These are phyloP conservation scores for Danio choprae DNA, from an alignment of 2,797 vertebrate species.

Conservation along the genomic window DNA sequence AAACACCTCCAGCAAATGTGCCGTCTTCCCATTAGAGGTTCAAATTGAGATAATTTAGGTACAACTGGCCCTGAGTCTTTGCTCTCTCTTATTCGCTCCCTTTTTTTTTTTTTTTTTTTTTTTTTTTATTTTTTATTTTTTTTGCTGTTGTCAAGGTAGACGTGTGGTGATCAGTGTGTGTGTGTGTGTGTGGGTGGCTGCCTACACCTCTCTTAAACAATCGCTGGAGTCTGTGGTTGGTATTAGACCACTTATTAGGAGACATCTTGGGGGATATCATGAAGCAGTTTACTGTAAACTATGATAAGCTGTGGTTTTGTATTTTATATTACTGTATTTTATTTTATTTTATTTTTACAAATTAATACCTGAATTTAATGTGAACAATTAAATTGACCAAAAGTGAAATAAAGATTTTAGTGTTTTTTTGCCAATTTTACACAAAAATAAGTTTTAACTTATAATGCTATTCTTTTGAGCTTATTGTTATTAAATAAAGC, in stretches of 20 bases:
- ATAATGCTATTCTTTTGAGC: too few relatives aligned
- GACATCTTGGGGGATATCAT: background rate
- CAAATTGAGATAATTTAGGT: constrained; percentile 56
- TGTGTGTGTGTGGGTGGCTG: constrained; percentile 36
- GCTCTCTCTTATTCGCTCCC: background rate
- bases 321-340: background rate
- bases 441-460: too few relatives aligned
- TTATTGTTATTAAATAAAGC: too few relatives aligned
- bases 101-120: background rate
- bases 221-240: background rate
- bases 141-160: constrained; percentile 35
- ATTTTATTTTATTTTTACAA: constrained; percentile 1
- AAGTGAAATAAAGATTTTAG: too few relatives aligned
- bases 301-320: background rate
- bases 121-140: background rate
- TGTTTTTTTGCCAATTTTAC: too few relatives aligned
- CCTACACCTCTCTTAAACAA: constrained; percentile 21
- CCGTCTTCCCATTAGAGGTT: constrained; percentile 38
- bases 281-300: background rate
- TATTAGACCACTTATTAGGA: constrained; percentile 21
- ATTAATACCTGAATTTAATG: too few relatives aligned
- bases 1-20: constrained; percentile 41
- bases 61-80: constrained; percentile 15
- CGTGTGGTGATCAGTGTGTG: constrained; percentile 42
- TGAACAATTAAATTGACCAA: too few relatives aligned